These are phyloP conservation scores for Achlya flavicornis DNA, from an alignment of 2,888 invertebrate species.

Conservation along the genomic window DNA sequence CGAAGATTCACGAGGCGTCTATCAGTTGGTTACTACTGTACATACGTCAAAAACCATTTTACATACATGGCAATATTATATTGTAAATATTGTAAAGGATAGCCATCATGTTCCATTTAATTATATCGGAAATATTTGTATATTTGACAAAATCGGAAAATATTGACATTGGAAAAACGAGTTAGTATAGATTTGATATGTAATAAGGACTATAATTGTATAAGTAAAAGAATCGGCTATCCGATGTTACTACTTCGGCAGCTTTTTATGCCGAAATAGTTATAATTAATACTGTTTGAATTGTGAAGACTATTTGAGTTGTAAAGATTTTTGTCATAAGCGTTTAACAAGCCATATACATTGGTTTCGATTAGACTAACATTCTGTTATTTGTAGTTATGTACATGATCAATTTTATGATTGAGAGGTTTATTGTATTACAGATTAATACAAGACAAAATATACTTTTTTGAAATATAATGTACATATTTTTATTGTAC, in stretches of 20 bases:
- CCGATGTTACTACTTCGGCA: constrained; percentile 2
- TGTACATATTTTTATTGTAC: constrained; percentile 19
- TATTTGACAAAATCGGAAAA: too few species aligned
- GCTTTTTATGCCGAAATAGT: background rate
- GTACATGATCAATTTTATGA: constrained; percentile 38
- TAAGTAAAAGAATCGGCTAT: constrained; percentile 11
- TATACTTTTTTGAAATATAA: constrained; percentile 42
- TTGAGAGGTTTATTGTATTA: constrained; percentile 40
- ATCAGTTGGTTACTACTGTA: too few species aligned
- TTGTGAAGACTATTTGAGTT: constrained; percentile 38
- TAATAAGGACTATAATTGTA: constrained; percentile 9
- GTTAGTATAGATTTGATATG: background rate
- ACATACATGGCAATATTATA: too few species aligned
- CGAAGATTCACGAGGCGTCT: too few species aligned
- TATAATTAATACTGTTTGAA: constrained; percentile 22
- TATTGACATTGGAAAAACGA: background rate
- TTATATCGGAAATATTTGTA: background rate
- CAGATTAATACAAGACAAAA: constrained; percentile 33
- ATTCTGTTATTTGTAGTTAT: constrained; percentile 34
- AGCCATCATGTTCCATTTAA: background rate
- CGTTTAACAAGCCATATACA: constrained; percentile 22
- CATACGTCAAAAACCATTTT: too few species aligned
- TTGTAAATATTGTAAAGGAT: background rate
- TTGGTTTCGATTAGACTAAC: constrained; percentile 33
- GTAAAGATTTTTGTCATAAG: constrained; percentile 16